Percentiles rank a stretch among this genome's conserved stretches.
phyloP scores from a whole-genome alignment of 23 tunicate genomes.

The Aplidium turbinatum region DNA sequence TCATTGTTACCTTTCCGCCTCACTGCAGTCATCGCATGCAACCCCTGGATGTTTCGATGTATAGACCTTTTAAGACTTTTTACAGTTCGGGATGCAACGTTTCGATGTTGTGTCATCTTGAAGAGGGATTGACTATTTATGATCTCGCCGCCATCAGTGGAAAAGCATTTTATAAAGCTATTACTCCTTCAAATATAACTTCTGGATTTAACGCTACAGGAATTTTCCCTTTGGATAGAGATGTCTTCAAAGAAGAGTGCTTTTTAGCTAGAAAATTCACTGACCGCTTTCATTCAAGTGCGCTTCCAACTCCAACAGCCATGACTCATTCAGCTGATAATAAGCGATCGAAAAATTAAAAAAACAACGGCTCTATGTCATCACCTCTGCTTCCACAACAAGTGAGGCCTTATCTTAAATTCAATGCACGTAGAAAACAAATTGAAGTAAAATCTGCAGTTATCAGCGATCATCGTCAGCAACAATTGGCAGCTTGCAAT shows the following conservation, averaged over 20 bases:
- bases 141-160: conserved; percentile 32
- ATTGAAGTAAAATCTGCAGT: too few relatives aligned
- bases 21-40: conserved; percentile 47
- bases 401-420: too few relatives aligned
- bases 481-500: too few relatives aligned
- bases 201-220: conserved; percentile 19
- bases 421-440: too few relatives aligned
- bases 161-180: conserved; percentile 3
- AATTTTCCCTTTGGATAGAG: conserved; percentile 7
- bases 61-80: conserved; percentile 41
- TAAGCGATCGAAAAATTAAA: too few relatives aligned
- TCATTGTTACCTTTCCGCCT: conserved; percentile 52
- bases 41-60: conserved; percentile 31
- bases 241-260: conserved; percentile 1
- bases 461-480: too few relatives aligned
- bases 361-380: too few relatives aligned
- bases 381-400: too few relatives aligned
- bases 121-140: conserved; percentile 30
- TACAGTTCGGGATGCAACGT: conserved; percentile 19
- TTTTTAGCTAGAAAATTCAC: not conserved
- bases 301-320: too few relatives aligned
- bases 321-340: too few relatives aligned
- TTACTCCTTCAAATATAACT: conserved; percentile 23
- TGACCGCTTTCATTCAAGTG: too few relatives aligned
- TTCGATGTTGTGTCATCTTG: conserved; percentile 32